These are phyloP conservation scores for Rhinichthys klamathensis DNA, from an alignment of 2,113 vertebrate species.

Conservation along the genomic window DNA sequence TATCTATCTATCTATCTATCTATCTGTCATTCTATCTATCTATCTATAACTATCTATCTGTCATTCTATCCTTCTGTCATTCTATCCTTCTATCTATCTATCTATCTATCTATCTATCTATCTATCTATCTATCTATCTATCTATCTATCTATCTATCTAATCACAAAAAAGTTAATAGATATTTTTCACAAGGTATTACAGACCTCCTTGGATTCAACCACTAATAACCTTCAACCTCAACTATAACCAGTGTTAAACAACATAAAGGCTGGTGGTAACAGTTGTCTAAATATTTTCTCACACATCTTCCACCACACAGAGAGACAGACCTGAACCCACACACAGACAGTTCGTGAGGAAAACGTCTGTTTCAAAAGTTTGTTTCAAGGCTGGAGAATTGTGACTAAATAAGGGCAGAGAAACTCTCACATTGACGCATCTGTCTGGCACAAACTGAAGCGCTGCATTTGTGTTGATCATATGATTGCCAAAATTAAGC, in stretches of 20 bases:
- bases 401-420: conserved; percentile 71
- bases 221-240: not conserved
- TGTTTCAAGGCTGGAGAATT: conserved; percentile 55
- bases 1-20: no score
- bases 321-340: conserved; percentile 16
- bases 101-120: no score
- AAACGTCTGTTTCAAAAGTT: conserved; percentile 48
- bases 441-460: conserved; percentile 11
- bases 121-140: no score
- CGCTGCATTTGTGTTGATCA: conserved; percentile 7
- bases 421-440: conserved; percentile 37
- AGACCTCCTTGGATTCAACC: not conserved
- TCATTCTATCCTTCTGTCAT: no score
- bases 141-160: no score
- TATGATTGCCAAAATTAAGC: not conserved
- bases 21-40: no score
- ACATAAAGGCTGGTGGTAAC: conserved; percentile 51
- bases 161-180: not conserved
- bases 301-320: conserved; percentile 31
- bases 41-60: no score
- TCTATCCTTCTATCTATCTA: no score
- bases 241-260: conserved; percentile 38
- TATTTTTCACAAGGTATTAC: not conserved
- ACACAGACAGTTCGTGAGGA: conserved; percentile 50
- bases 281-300: conserved; percentile 53